Conservation (phyloP, 1,140 invertebrate genomes). For the Acromyrmex charruanus region DNA sequence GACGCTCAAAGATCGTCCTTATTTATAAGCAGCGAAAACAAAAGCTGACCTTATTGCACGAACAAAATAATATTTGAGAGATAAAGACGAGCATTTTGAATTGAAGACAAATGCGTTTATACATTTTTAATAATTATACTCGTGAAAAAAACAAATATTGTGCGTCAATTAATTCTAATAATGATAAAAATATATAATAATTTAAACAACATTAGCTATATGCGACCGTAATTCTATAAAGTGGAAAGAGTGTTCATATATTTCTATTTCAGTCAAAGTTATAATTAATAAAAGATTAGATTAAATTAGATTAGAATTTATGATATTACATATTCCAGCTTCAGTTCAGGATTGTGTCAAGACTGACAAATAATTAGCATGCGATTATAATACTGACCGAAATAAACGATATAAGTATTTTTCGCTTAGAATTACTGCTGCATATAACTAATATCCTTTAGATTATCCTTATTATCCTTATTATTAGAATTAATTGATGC, state of each 20-base stretch:
- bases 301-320: too few species aligned
- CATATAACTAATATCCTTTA: background rate
- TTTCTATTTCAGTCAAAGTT: background rate
- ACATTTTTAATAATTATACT: background rate
- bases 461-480: background rate
- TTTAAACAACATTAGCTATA: background rate
- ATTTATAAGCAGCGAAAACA: slow-evolving; percentile 22
- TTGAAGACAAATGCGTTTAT: background rate
- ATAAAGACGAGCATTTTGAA: background rate
- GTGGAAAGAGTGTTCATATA: background rate
- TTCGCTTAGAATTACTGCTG: background rate
- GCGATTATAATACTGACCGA: background rate
- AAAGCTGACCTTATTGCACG: slow-evolving; percentile 2
- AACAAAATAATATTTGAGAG: background rate
- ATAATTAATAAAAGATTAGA: background rate
- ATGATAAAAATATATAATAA: background rate
- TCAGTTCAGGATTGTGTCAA: too few species aligned
- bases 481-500: background rate
- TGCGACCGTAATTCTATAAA: background rate
- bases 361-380: too few species aligned
- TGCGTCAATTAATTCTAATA: background rate
- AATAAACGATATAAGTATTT: background rate
- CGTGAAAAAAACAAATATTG: background rate
- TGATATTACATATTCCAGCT: too few species aligned
- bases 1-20: slow-evolving; percentile 1